These are phyloP conservation scores for Xiphias gladius DNA, from an alignment of 2,113 vertebrate genomes.

Conservation along the genomic window DNA sequence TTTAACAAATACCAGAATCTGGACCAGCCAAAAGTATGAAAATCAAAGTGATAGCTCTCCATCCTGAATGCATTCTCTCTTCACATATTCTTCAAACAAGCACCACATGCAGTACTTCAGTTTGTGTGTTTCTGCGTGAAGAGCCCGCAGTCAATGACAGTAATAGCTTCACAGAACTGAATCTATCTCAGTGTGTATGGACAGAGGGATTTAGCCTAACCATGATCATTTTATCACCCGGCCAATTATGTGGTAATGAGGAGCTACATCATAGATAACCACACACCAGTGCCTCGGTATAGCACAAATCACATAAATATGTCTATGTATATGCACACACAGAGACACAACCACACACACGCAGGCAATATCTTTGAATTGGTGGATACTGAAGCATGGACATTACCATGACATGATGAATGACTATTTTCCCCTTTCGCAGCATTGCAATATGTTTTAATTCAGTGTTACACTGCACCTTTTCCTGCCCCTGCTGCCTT, in stretches of 20 bases:
- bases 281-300: conserved; percentile 46
- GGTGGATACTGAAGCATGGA: conserved; percentile 72
- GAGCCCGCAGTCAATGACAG: conserved; percentile 9
- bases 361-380: conserved; percentile 51
- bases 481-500: conserved; percentile 59
- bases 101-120: conserved; percentile 18
- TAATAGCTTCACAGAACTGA: conserved; percentile 58
- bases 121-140: conserved; percentile 38
- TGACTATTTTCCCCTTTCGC: conserved; percentile 73
- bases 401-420: conserved; percentile 79
- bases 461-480: conserved; percentile 68
- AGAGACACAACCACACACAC: conserved; percentile 17
- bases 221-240: conserved; percentile 77
- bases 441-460: conserved; percentile 83
- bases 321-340: neutral
- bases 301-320: conserved; percentile 28
- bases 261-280: conserved; percentile 77
- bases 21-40: conserved; percentile 18
- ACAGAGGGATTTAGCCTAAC: conserved; percentile 70
- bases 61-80: conserved; percentile 12
- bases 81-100: conserved; percentile 18
- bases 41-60: conserved; percentile 45
- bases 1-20: conserved; percentile 21
- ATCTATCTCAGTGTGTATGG: conserved; percentile 47
- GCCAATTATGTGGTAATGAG: conserved; percentile 80